These are phyloP conservation scores for Rambutsinella grinnellia DNA, from an alignment of 2,888 invertebrate genomes.

Conservation along the genomic window DNA sequence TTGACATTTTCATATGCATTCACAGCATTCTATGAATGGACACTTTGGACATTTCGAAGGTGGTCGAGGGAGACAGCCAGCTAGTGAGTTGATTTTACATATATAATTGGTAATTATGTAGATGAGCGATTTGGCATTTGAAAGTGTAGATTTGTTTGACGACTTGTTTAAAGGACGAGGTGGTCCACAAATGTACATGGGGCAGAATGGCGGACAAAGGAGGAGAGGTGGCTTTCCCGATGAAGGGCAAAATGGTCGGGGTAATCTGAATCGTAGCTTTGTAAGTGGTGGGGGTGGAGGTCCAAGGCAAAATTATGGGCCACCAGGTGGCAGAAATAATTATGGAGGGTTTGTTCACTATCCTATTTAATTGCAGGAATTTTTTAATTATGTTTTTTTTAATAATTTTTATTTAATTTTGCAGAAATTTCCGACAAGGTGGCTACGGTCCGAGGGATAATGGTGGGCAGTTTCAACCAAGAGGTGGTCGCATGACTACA, in stretches of 20 bases:
- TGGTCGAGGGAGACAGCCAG: constrained; percentile 31
- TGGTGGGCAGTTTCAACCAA: constrained; percentile 59
- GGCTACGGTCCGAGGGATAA: constrained; percentile 19
- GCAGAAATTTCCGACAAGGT: constrained; percentile 47
- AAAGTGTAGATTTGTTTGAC: constrained; percentile 42
- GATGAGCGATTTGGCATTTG: neutral
- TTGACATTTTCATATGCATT: too few relatives aligned
- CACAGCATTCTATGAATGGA: constrained; percentile 19
- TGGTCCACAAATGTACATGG: constrained; percentile 11
- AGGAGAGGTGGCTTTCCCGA: neutral
- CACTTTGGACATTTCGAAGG: constrained; percentile 12
- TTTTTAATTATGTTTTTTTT: constrained; percentile 2
- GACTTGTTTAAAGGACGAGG: constrained; percentile 47
- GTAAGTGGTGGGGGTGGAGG: constrained; percentile 10
- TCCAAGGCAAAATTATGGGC: constrained; percentile 23
- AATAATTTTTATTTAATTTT: neutral
- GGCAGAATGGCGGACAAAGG: constrained; percentile 15
- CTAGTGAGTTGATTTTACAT: too few relatives aligned
- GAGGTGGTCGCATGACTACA: constrained; percentile 58
- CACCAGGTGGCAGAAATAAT: constrained; percentile 36
- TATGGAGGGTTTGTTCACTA: constrained; percentile 30
- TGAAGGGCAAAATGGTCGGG: neutral
- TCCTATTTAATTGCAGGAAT: neutral
- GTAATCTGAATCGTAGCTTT: neutral
- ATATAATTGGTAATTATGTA: neutral